Evolutionary conservation across 2,113 vertebrate species (phyloP), one percentile per base, ranked within the genome.

Genomic region (Thermophis baileyi): DNA sequence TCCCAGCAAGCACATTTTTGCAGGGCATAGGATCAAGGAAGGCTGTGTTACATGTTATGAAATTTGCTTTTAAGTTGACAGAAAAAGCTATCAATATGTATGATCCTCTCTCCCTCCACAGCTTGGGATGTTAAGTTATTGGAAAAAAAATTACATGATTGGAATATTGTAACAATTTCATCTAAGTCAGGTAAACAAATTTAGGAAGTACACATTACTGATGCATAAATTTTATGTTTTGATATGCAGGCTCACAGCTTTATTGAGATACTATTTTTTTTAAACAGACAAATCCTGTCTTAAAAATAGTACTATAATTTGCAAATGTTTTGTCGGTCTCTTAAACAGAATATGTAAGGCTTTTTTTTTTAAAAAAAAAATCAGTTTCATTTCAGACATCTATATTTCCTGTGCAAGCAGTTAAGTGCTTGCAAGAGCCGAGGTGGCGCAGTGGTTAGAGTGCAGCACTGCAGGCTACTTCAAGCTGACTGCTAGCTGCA

Each of bases 341-440:
- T 55, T 50, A 91, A 89, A 14, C 40, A 86, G 46, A 22, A 49
- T 51, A 40, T 0, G 1, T 24, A 50, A 74, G 40, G 16, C 3
- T 0, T 14, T 89, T 93, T 93, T 94, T 91, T 91, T 93, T n/a
- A n/a, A n/a, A 93, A 25, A 93, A 93, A 24, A 93, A 93, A 53
- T 87, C 88, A 40, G 69, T 91, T 63, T 60, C 53, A 94, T 30
- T 90, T 2, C 49, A 92, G 94, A 88, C 35, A 57, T 50, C 93
- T 89, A 91, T 87, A 90, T 63, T 97, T 97, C 96, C 95, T 96
- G 95, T 55, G 91, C 57, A 93, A 94, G 85, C 89, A 69, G 20
- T 18, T 0, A n/a, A n/a, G n/a, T n/a, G n/a, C n/a, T n/a, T n/a
- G n/a, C n/a, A n/a, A n/a, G n/a, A n/a, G n/a, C n/a, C n/a, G n/a